A percentile compares a stretch with the other conserved stretches of the same genome.
Evolutionary conservation across 2,113 vertebrate genomes (phyloP).

Genomic region (Numida meleagris): DNA sequence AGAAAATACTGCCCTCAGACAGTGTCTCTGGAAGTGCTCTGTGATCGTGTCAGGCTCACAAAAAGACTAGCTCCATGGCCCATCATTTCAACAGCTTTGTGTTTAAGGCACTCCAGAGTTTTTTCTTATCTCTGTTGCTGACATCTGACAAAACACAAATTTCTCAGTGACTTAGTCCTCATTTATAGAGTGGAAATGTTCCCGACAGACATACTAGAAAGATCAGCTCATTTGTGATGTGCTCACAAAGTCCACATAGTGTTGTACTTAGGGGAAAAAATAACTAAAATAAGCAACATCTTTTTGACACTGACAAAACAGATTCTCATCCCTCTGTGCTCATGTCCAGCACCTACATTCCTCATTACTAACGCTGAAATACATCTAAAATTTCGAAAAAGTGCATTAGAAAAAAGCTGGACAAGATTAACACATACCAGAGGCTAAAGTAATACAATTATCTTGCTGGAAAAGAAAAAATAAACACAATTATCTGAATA

Average conservation of each 20-base stretch:
- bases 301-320: background rate
- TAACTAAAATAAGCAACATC: background rate
- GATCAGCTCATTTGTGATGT: background rate
- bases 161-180: background rate
- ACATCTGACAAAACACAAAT: background rate
- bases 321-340: background rate
- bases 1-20: background rate
- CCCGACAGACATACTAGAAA: background rate
- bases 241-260: background rate
- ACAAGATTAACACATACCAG: slow-evolving; percentile 62
- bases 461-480: slow-evolving; percentile 68
- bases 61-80: background rate
- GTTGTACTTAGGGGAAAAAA: background rate
- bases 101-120: background rate
- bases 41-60: background rate
- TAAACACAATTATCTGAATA: slow-evolving; percentile 69
- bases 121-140: background rate
- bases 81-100: background rate
- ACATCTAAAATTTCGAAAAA: slow-evolving; percentile 15
- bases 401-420: slow-evolving; percentile 15
- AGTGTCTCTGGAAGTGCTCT: background rate
- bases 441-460: slow-evolving; percentile 55
- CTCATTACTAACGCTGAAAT: background rate
- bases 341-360: slow-evolving; percentile 9
- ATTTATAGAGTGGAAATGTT: background rate